These are phyloP conservation scores for Glandiceps talaboti DNA, from an alignment of 53 echinoderm and acorn worm genomes.

Conservation along the genomic window DNA sequence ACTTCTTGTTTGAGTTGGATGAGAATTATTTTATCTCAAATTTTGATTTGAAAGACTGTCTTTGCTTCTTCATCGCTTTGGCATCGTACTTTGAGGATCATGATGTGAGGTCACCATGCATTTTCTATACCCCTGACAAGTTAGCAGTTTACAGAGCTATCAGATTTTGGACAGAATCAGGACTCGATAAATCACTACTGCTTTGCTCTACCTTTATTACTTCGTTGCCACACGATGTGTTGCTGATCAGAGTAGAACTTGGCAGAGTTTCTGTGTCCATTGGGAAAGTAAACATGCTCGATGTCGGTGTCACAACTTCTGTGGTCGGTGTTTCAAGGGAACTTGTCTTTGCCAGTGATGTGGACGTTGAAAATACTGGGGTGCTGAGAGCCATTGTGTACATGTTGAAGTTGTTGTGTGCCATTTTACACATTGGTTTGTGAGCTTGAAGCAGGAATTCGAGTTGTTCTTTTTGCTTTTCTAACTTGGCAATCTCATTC, in stretches of 20 bases:
- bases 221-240: neutral
- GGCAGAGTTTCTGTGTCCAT: neutral
- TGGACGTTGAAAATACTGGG: slow-evolving; percentile 11
- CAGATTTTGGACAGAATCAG: slow-evolving; percentile 65
- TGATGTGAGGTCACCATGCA: too few species aligned
- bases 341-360: slow-evolving; percentile 18
- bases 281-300: slow-evolving; percentile 55
- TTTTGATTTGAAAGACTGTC: too few species aligned
- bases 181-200: slow-evolving; percentile 68
- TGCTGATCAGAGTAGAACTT: neutral
- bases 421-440: slow-evolving; percentile 87
- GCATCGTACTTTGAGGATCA: too few species aligned
- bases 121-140: too few species aligned
- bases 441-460: slow-evolving; percentile 96
- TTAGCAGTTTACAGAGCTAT: slow-evolving; percentile 13
- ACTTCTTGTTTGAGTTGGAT: too few species aligned
- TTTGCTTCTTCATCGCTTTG: too few species aligned
- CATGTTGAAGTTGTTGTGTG: slow-evolving; percentile 32
- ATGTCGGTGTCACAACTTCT: slow-evolving; percentile 91
- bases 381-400: slow-evolving; percentile 34
- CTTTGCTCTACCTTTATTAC: slow-evolving; percentile 22
- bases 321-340: slow-evolving; percentile 81
- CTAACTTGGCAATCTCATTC: slow-evolving; percentile 80
- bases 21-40: too few species aligned
- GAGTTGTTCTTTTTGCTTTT: slow-evolving; percentile 95